These are phyloP conservation scores for Cordylochernes scorpioides DNA, from an alignment of 2,888 invertebrate species.

Conservation along the genomic window DNA sequence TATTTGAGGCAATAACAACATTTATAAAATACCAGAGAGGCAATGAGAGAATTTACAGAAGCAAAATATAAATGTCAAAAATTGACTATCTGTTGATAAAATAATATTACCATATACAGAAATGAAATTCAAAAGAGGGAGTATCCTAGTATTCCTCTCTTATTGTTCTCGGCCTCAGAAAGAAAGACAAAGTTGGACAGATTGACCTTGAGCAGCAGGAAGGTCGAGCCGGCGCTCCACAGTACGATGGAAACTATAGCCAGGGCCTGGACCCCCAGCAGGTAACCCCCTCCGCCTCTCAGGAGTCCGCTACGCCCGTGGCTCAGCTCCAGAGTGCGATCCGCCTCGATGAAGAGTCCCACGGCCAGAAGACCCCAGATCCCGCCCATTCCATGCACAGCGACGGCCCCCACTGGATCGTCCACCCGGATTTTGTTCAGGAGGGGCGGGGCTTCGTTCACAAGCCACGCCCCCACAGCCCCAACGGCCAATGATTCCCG, in stretches of 20 bases:
- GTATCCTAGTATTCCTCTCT: no score
- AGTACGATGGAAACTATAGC: conserved; percentile 37
- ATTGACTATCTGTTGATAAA: no score
- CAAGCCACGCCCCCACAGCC: conserved; percentile 42
- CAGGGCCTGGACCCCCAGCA: conserved; percentile 52
- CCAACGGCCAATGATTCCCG: conserved; percentile 69
- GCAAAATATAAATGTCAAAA: no score
- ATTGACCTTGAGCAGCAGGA: conserved; percentile 8
- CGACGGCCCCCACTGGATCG: conserved; percentile 68
- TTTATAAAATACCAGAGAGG: no score
- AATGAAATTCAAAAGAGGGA: no score
- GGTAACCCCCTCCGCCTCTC: conserved; percentile 52
- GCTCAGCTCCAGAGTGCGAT: conserved; percentile 10
- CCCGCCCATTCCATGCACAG: conserved; percentile 42
- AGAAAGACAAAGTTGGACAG: neutral
- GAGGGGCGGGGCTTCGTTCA: conserved; percentile 40
- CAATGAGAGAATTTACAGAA: no score
- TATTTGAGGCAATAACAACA: no score
- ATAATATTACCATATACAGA: no score
- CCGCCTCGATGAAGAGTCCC: conserved; percentile 52
- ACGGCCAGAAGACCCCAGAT: conserved; percentile 52
- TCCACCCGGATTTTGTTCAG: conserved; percentile 53
- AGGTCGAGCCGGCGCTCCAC: conserved; percentile 48
- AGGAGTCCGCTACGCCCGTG: conserved; percentile 24
- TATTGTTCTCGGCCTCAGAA: neutral